phyloP scores from a whole-genome alignment of 2,113 vertebrate genomes.

The Corvus moneduloides region DNA sequence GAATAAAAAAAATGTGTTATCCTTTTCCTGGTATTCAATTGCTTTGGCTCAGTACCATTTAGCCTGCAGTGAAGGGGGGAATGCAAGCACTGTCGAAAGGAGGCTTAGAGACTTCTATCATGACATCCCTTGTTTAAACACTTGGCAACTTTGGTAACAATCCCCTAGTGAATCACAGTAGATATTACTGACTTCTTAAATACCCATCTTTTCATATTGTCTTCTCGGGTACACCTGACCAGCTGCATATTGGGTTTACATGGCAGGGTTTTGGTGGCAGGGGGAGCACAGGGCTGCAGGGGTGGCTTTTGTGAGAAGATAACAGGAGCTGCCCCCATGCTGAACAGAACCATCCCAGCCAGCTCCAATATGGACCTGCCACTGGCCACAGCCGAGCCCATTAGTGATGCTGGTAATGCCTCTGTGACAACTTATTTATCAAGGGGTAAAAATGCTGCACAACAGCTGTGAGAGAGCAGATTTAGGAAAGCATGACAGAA shows the following conservation, averaged over 20 bases:
- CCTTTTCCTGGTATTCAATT: not conserved
- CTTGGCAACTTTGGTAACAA: not conserved
- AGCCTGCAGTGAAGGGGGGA: not conserved
- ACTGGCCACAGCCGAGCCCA: not conserved
- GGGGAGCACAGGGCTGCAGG: accelerated
- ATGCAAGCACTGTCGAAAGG: not conserved
- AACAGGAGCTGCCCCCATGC: not conserved
- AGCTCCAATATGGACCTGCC: not conserved
- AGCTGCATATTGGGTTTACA: not conserved
- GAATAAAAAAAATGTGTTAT: not conserved
- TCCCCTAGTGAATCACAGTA: not conserved
- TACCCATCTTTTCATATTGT: not conserved
- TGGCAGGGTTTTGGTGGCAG: not conserved
- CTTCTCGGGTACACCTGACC: not conserved
- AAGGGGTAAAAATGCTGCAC: not conserved
- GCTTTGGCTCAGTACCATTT: not conserved
- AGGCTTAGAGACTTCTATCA: not conserved
- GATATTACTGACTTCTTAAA: not conserved
- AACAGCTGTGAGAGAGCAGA: not conserved
- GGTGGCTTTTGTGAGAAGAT: not conserved
- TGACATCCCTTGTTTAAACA: not conserved
- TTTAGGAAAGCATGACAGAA: not conserved
- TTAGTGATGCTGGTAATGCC: not conserved
- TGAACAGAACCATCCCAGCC: not conserved
- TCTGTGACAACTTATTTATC: accelerated